Base-by-base conservation (phyloP, 2,888 invertebrate genomes). In the Eupithecia insigniata region DNA sequence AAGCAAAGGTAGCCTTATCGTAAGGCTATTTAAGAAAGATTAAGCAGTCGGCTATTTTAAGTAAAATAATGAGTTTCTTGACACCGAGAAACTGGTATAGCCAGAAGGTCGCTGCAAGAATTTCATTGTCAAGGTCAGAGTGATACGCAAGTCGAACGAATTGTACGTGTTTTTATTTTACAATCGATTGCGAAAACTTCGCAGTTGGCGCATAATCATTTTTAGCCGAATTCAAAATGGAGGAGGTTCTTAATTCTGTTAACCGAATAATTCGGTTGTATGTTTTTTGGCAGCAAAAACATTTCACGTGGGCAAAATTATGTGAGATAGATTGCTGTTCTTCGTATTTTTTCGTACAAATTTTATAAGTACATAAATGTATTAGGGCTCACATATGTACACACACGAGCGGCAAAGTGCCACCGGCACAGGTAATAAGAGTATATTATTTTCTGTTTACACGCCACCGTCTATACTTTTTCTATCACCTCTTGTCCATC, bases 71-170 rank as follows among this genome's bases (percentile, higher is more conserved):
- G 51, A 73, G 69, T 69, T 71, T 62, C 18, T 74, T 67, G 71
- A 69, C 72, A 66, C 66, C 64, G 34, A 32, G 61, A 74, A 71
- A 71, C 69, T 58, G 58, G 73, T 73, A 28, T 18, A 22, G 12
- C 34, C n/a, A 12, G 30, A 64, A 39, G 34, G 61, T 43, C 26
- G 51, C 22, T 39, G 51, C 64, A 64, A 70, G 58, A 55, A 69
- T 64, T 69, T 66, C 74, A 71, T 67, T 74, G 67, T 34, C 74
- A 71, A 74, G 74, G 74, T 69, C 69, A 71, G 67, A 68, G 30
- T 16, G 60, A 39, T 55, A 64, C 6, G 30, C 16, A 28, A 66
- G n/a, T 46, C 34, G 46, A 61, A 58, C 16, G 26, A 61, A 32
- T 43, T 58, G 60, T 16, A 43, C 22, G 61, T 55, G 26, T 43